A percentile compares a stretch with the other conserved stretches of the same genome.
These are phyloP conservation scores for Hormiphora californensis DNA, from an alignment of 37 sponge, comb jelly and placozoan genomes.

Conservation along the genomic window DNA sequence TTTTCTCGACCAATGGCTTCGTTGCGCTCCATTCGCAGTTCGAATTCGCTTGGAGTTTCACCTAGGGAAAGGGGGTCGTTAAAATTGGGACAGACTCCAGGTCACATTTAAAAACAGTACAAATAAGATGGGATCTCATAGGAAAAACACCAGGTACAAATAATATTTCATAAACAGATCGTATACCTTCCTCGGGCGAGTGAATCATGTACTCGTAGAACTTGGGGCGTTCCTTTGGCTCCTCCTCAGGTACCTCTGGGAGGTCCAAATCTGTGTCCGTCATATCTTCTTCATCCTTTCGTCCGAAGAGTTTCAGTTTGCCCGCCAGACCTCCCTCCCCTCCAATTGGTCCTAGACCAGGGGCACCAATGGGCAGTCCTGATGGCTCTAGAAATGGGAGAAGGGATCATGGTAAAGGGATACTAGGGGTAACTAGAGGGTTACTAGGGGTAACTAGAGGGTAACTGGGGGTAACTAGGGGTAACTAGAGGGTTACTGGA, in stretches of 20 bases:
- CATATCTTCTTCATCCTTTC: neutral
- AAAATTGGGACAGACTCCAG: no score
- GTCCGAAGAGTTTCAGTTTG: neutral
- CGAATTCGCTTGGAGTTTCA: conserved; percentile 21
- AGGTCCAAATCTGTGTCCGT: conserved; percentile 36
- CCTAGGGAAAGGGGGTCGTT: no score
- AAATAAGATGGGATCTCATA: neutral
- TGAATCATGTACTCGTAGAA: conserved; percentile 43
- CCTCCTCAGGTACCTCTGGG: conserved; percentile 46
- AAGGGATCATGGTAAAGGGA: no score
- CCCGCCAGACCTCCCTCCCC: conserved; percentile 5
- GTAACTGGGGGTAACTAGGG: no score
- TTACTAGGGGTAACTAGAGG: no score
- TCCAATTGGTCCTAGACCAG: no score
- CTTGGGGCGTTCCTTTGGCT: neutral
- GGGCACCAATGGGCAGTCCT: no score
- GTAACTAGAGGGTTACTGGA: no score
- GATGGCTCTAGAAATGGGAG: no score
- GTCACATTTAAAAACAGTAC: neutral
- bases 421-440: no score
- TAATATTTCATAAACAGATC: no score
- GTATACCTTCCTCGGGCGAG: conserved; percentile 28
- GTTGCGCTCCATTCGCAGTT: neutral
- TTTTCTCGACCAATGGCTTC: neutral
- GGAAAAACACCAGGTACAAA: neutral